Evolutionary conservation across 2,797 vertebrate species (phyloP).

Genomic region (Leptodactylus fallax): DNA sequence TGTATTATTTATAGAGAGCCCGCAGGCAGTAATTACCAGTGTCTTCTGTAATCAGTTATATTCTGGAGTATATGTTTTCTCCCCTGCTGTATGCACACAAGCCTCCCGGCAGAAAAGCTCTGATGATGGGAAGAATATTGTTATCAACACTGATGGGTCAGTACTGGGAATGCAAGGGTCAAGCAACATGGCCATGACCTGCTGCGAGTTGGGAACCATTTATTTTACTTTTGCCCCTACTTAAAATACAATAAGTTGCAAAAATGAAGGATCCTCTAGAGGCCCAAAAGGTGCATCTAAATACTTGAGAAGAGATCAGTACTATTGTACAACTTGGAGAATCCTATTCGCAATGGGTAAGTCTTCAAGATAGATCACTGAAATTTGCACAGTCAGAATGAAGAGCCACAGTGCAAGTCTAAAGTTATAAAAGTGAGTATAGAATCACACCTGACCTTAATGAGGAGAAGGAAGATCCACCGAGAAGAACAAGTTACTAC

Average conservation of each 20-base stretch:
- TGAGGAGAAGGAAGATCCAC: no score
- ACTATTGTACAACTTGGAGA: no score
- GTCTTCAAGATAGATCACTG: no score
- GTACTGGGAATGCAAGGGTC: background rate
- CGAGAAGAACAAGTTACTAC: no score
- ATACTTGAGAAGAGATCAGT: no score
- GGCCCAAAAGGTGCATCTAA: no score
- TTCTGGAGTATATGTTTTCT: background rate
- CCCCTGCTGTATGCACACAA: background rate
- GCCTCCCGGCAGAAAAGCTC: background rate
- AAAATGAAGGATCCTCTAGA: no score
- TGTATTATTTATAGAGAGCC: background rate
- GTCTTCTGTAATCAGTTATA: conserved; percentile 8
- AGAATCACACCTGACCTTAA: background rate
- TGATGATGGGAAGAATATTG: background rate
- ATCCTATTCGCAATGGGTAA: no score
- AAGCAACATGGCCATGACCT: no score
- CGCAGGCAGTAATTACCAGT: conserved; percentile 2
- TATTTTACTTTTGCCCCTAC: no score
- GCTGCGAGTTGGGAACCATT: no score
- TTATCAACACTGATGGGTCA: background rate
- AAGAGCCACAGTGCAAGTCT: background rate
- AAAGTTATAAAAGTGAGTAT: background rate
- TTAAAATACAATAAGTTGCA: no score
- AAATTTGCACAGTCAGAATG: background rate